phyloP scores from a whole-genome alignment of 2,888 invertebrate genomes.

The Drosophila stalkeri region DNA sequence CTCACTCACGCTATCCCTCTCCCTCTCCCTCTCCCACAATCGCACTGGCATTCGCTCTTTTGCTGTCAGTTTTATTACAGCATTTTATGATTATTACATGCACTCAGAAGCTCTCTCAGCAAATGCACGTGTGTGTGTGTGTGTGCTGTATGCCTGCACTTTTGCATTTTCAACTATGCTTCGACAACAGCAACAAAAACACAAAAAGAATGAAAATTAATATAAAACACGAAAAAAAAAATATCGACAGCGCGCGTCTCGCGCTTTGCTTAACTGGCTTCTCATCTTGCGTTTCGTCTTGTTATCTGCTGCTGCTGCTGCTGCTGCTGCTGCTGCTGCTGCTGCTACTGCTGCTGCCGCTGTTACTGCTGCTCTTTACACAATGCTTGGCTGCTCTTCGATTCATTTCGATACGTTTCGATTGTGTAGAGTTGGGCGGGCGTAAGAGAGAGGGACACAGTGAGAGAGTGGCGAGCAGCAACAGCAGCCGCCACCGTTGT shows the following conservation, averaged over 20 bases:
- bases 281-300: constrained; percentile 22
- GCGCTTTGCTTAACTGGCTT: constrained; percentile 30
- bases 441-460: neutral
- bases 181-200: neutral
- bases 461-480: constrained; percentile 6
- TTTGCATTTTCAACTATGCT: constrained; percentile 15
- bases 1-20: neutral
- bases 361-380: constrained; percentile 16
- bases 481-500: constrained; percentile 20
- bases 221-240: constrained; percentile 7
- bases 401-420: constrained; percentile 57
- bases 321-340: neutral
- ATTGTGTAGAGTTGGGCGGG: constrained; percentile 25
- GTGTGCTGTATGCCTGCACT: constrained; percentile 12
- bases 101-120: constrained; percentile 7
- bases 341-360: constrained; percentile 1
- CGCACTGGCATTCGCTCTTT: neutral
- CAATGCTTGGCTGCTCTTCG: constrained; percentile 43
- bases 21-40: neutral
- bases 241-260: constrained; percentile 18
- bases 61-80: constrained; percentile 28
- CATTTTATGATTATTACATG: constrained; percentile 36
- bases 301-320: constrained; percentile 28
- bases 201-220: constrained; percentile 8
- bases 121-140: constrained; percentile 1